Conservation (phyloP, 2,113 vertebrate genomes). For the Bolborhynchus lineola region DNA sequence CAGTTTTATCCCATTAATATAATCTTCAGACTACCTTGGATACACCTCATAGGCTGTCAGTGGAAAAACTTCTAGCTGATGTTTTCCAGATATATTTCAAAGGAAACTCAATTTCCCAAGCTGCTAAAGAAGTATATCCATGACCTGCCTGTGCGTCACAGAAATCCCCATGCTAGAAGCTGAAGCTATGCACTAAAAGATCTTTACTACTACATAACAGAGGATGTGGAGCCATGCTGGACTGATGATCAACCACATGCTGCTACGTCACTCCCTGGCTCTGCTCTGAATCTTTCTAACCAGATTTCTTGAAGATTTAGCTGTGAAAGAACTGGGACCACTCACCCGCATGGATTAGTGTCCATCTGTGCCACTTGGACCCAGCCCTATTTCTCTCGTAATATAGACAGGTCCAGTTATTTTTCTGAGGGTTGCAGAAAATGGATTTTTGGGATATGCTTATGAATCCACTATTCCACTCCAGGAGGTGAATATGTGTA, state of each 20-base stretch:
- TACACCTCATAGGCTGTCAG: neutral
- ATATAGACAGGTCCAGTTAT: neutral
- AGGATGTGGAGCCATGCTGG: neutral
- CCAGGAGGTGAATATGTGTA: neutral
- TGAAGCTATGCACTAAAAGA: neutral
- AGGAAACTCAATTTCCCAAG: neutral
- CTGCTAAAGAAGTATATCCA: rapidly evolving
- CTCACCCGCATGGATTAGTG: neutral
- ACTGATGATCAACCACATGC: neutral
- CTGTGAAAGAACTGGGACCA: neutral
- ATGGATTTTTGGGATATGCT: neutral
- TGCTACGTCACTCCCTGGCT: neutral
- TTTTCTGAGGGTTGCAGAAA: neutral
- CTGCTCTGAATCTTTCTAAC: neutral
- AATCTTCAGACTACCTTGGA: neutral
- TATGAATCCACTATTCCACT: neutral
- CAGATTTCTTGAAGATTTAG: neutral
- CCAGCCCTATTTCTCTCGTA: neutral
- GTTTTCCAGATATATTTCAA: neutral
- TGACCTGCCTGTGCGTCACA: neutral
- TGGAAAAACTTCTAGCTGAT: neutral
- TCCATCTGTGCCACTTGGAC: neutral
- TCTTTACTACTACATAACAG: neutral
- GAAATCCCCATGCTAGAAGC: neutral
- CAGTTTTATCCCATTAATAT: neutral